Evolutionary conservation across 1,140 invertebrate genomes (phyloP).

Genomic region (Leucophenga varia): DNA sequence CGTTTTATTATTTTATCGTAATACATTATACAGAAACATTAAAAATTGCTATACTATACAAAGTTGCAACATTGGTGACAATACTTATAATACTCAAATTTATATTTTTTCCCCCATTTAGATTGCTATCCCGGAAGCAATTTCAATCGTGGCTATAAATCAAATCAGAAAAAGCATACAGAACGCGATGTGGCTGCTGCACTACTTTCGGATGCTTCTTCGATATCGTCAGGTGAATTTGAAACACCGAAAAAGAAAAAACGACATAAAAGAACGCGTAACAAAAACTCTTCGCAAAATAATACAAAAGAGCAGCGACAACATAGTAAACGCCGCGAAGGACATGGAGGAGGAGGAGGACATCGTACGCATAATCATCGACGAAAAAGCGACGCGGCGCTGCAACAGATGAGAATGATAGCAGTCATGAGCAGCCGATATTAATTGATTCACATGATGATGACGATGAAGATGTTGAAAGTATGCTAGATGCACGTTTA

Average conservation of each 20-base stretch:
- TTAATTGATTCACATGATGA: conserved; percentile 28
- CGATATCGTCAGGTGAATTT: conserved; percentile 17
- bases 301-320: no score
- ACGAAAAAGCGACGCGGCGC: conserved; percentile 7
- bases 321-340: no score
- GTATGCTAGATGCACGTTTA: conserved; percentile 26
- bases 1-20: no score
- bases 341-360: no score
- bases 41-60: no score
- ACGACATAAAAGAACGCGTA: not conserved
- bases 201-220: conserved; percentile 16
- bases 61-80: no score
- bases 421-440: conserved; percentile 9
- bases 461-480: conserved; percentile 29
- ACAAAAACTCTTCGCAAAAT: not conserved
- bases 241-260: conserved; percentile 10
- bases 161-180: not conserved
- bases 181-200: conserved; percentile 2
- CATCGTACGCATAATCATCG: not conserved
- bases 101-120: no score
- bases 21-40: no score
- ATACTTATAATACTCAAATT: no score
- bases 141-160: no score
- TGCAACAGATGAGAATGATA: conserved; percentile 7
- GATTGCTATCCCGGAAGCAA: no score